Conservation (phyloP, 2,888 invertebrate genomes). For the Orthosia gothica region DNA sequence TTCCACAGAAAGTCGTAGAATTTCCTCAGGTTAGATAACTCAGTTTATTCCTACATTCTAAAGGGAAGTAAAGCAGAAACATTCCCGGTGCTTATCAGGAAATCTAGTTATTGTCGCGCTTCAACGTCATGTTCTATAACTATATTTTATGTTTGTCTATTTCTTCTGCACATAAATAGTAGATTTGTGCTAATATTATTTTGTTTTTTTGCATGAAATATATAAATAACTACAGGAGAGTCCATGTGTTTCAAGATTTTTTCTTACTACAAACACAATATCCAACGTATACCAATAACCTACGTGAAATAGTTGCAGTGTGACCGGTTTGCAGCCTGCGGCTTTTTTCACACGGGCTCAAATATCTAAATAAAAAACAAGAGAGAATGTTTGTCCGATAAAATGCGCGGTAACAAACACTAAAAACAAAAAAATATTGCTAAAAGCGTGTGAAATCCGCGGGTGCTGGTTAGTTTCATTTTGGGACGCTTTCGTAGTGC, state of each 20-base stretch:
- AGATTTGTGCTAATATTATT: constrained; percentile 15
- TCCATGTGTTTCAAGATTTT: not conserved
- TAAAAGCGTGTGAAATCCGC: constrained; percentile 49
- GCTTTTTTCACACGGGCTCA: not conserved
- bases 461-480: constrained; percentile 35
- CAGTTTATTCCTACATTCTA: constrained; percentile 49
- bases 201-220: constrained; percentile 4
- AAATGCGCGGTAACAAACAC: constrained; percentile 36
- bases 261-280: not conserved
- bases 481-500: constrained; percentile 22
- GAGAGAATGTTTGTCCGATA: constrained; percentile 12
- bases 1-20: constrained; percentile 28
- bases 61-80: constrained; percentile 55
- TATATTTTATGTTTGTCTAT: constrained; percentile 23
- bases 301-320: not conserved
- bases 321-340: not conserved
- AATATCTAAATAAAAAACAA: constrained; percentile 17
- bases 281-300: not conserved
- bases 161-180: constrained; percentile 1
- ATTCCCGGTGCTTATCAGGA: constrained; percentile 59
- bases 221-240: not conserved
- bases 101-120: constrained; percentile 58
- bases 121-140: constrained; percentile 8
- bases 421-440: constrained; percentile 47
- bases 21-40: constrained; percentile 60